phyloP scores from a whole-genome alignment of 2,888 invertebrate species.

The Pammene aurita region DNA sequence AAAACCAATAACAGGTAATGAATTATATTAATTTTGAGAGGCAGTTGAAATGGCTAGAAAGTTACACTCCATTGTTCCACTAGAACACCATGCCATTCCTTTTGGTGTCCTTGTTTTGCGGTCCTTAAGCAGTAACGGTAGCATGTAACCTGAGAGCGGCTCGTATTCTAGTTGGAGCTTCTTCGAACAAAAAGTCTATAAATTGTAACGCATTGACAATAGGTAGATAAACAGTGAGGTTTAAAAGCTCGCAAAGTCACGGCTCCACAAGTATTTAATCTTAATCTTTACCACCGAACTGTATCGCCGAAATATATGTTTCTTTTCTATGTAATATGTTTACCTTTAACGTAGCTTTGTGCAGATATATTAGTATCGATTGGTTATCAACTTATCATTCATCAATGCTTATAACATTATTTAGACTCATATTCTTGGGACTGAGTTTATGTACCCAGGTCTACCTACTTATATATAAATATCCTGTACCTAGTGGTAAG shows the following conservation, averaged over 20 bases:
- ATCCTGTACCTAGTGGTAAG: not conserved
- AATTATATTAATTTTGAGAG: constrained; percentile 7
- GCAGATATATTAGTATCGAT: too few relatives aligned
- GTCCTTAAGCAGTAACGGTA: constrained; percentile 36
- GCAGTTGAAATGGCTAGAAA: constrained; percentile 7
- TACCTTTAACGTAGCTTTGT: too few relatives aligned
- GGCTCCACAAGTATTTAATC: constrained; percentile 14
- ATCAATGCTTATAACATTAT: not conserved
- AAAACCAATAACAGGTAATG: not conserved
- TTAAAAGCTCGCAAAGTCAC: constrained; percentile 19
- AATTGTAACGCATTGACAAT: constrained; percentile 40
- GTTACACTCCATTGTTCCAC: constrained; percentile 28
- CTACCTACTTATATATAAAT: too few relatives aligned
- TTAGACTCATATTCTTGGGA: not conserved
- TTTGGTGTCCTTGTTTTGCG: constrained; percentile 19
- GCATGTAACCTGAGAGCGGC: constrained; percentile 24
- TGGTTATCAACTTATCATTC: too few relatives aligned
- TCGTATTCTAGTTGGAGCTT: constrained; percentile 30
- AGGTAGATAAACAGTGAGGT: constrained; percentile 34
- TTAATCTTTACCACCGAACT: constrained; percentile 14
- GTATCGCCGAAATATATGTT: not conserved
- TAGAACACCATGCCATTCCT: constrained; percentile 16
- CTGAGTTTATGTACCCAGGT: too few relatives aligned
- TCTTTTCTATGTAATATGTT: not conserved
- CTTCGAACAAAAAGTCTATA: constrained; percentile 40